Base-by-base conservation (phyloP, 2,113 vertebrate genomes). In the Amphilophus citrinellus region DNA sequence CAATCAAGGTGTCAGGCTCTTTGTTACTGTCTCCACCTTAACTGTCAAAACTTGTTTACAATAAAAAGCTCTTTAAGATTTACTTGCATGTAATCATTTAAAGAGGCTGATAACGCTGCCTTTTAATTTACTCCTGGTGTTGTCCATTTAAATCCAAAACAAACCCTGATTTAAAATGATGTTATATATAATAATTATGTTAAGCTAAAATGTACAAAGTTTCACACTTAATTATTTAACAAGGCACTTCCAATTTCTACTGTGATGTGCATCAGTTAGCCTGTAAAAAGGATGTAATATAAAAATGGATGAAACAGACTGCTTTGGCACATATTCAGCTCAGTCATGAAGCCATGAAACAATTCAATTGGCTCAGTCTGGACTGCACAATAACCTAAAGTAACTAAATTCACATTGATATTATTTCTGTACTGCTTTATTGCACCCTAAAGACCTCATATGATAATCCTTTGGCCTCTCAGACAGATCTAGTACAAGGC, bases 31-130 rank as follows among this genome's bases (percentile, higher is more conserved):
- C 14, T 60, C 32, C 30, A 77, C 62, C 63, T 76, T 82, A 62
- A 86, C 47, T 56, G 32, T 35, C 68, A 73, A 32, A 10, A 63
- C 76, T 91, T 91, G 88, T 85, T 88, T 61, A 63, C 80, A 79
- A 79, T 73, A 61, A 68, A 61, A 85, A 68, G 79, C 83, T 79
- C 82, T 77, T 85, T 83, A 66, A 75, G 81, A 92, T 93, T 60
- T 79, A 57, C 58, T 27, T 77, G 58, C 58, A 50, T 84, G 84
- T 86, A 87, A 87, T 84, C 84, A 84, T 76, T 50, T 5, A 11
- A 37, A 61, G 57, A 89, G 76, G 66, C 42, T 73, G 82, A 80
- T 56, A 60, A 35, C 1, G 2, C 3, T 39, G n/a, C 20, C 65
- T 37, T 65, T 71, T 73, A 73, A 65, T 79, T 83, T 42, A 61